Evolutionary conservation across 2,888 invertebrate genomes (phyloP), one percentile per base, ranked within the genome.

Genomic region (Bhutanitis thaidina): DNA sequence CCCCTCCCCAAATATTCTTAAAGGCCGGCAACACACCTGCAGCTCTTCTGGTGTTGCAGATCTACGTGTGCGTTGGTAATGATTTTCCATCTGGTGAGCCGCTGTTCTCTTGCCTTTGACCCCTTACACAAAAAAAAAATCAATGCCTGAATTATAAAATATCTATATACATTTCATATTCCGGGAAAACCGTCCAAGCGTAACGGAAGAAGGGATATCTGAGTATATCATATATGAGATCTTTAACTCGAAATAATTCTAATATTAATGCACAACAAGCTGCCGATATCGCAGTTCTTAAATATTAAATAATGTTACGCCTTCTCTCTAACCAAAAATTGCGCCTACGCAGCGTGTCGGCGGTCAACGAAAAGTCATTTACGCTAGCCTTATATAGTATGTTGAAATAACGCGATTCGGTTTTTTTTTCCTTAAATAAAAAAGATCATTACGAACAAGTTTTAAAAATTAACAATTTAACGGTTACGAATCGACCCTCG

Each of bases 341-440:
- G 59, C 77, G 75, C 82, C 82, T 65, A 81, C 80, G 69, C 74
- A 55, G 20, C 47, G 35, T 48, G 44, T 55, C 52, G 51, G 40
- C 50, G 43, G 49, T 55, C 45, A 47, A 46, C 38, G 30, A 37
- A 38, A 62, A 59, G 60, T 68, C 66, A 72, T 76, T 77, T 72
- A 65, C 70, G 64, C 67, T 61, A 39, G 44, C 80, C 80, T 56
- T 74, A 69, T 71, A 70, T 14, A 70, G 78, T 38, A 71, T 55
- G 69, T 64, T 67, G 72, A 60, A 68, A 27, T 7, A 5, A 27
- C 1, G 7, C 20, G 5, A 20, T n/a, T n/a, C n/a, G n/a, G n/a
- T 20, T 20, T 20, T 20, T 20, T 20, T 27, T 27, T 8, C 5
- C 8, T 5, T 27, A 27, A 27, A 27, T 27, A 27, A 27, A 27